Percentiles rank a stretch among this genome's conserved stretches.
phyloP scores from a whole-genome alignment of 1,140 invertebrate species.

The Ylistrum balloti region DNA sequence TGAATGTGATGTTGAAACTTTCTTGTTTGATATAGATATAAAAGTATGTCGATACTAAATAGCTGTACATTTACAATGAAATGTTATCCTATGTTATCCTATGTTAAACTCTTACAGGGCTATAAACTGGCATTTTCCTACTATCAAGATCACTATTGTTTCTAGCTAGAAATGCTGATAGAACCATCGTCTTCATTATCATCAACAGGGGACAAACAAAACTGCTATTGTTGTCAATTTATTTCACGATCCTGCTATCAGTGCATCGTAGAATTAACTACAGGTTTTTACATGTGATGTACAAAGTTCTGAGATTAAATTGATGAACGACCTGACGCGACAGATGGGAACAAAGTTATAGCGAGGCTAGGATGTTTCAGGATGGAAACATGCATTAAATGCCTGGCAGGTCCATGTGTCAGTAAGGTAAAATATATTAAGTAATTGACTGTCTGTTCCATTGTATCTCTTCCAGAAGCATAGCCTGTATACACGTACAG shows the following conservation, averaged over 20 bases:
- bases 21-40: no score
- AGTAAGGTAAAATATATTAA: background rate
- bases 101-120: no score
- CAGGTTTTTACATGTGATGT: background rate
- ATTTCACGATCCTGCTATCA: background rate
- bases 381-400: background rate
- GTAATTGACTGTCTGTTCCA: background rate
- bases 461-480: background rate
- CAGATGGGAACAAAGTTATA: slow-evolving; percentile 27
- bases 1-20: no score
- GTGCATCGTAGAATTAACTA: background rate
- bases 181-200: no score
- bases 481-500: background rate
- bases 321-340: slow-evolving; percentile 16
- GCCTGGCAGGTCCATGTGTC: background rate
- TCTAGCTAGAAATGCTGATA: no score
- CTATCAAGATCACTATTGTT: no score
- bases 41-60: no score
- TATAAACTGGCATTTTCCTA: no score
- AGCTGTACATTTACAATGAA: no score
- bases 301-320: background rate
- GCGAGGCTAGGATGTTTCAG: background rate
- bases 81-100: no score
- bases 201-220: background rate
- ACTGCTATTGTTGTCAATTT: background rate